These are phyloP conservation scores for Arge pagana DNA, from an alignment of 2,888 invertebrate species.

Conservation along the genomic window DNA sequence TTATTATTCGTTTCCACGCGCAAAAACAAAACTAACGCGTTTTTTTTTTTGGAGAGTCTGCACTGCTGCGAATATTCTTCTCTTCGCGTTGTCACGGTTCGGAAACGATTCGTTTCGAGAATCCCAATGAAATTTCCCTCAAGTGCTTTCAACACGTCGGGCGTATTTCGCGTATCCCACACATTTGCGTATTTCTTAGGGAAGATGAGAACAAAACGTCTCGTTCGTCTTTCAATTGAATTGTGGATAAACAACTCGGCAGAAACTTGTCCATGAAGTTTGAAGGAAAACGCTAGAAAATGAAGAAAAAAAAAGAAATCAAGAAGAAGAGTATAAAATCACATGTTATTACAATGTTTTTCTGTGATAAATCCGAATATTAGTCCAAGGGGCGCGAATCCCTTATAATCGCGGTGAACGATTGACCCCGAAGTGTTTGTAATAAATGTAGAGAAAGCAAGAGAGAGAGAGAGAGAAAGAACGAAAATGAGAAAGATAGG, in stretches of 20 bases:
- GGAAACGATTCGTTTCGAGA: too few relatives aligned
- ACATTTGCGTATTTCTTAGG: slow-evolving; percentile 24
- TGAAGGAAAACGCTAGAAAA: neutral
- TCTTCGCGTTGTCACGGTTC: too few relatives aligned
- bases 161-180: slow-evolving; percentile 42
- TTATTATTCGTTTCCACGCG: too few relatives aligned
- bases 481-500: slow-evolving; percentile 15
- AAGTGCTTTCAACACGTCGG: slow-evolving; percentile 53
- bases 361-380: slow-evolving; percentile 54
- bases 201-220: slow-evolving; percentile 4
- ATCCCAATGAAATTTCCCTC: too few relatives aligned
- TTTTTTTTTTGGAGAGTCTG: too few relatives aligned
- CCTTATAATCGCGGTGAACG: slow-evolving; percentile 20
- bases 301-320: slow-evolving; percentile 6
- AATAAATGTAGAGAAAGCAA: slow-evolving; percentile 20
- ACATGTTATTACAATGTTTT: slow-evolving; percentile 52
- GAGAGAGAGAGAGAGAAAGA: neutral
- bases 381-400: slow-evolving; percentile 18
- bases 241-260: slow-evolving; percentile 8
- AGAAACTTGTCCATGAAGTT: slow-evolving; percentile 13
- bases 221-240: slow-evolving; percentile 17
- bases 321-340: slow-evolving; percentile 20
- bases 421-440: slow-evolving; percentile 31
- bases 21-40: too few relatives aligned
- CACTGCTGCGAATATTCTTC: too few relatives aligned